Base-by-base conservation (phyloP, 2,888 invertebrate genomes). In the Clitarchus hookeri region DNA sequence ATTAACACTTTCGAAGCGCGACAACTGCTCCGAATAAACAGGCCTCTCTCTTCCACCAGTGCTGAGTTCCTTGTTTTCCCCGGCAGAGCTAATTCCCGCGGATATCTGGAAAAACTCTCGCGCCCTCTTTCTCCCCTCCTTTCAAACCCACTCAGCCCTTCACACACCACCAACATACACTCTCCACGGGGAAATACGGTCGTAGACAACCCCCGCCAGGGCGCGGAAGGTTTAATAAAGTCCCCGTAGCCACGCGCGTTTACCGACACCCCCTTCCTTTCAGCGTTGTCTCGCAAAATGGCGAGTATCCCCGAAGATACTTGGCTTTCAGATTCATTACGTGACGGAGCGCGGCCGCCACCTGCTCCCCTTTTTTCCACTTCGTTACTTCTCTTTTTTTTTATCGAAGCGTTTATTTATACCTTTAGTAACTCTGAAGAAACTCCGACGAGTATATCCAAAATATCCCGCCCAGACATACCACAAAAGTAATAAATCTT, bases 1-100 rank as follows among this genome's bases (percentile, higher is more conserved):
- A 65, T 65, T 65, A 65, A 65, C 65, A 65, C 65, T 65, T 65
- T 65, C 23, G 3, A 23, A 65, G 65, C 65, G 65, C 65, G 65
- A 65, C 65, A 65, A 65, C 65, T n/a, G 65, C 65, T 65, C n/a
- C 65, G 65, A 65, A 65, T 65, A 65, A 65, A 65, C 65, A 65
- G 65, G 65, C 65, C 65, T 19, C 65, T n/a, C 65, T 19, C 53
- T 53, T 53, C 53, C 53, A 2, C 65, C 8, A 65, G 65, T 8
- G n/a, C 23, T n/a, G 65, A 11, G 65, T 19, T 65, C 65, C 65
- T 53, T 65, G 65, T 65, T 65, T 65, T 65, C 53, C 65, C 8
- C 23, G 65, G 23, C 11, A 65, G 65, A 65, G 65, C 65, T 65
- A 65, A 65, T 65, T 65, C 23, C n/a, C 65, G 65, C 65, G 23